phyloP scores from a whole-genome alignment of 2,888 invertebrate genomes.

The Pachliopta kotzebuea region DNA sequence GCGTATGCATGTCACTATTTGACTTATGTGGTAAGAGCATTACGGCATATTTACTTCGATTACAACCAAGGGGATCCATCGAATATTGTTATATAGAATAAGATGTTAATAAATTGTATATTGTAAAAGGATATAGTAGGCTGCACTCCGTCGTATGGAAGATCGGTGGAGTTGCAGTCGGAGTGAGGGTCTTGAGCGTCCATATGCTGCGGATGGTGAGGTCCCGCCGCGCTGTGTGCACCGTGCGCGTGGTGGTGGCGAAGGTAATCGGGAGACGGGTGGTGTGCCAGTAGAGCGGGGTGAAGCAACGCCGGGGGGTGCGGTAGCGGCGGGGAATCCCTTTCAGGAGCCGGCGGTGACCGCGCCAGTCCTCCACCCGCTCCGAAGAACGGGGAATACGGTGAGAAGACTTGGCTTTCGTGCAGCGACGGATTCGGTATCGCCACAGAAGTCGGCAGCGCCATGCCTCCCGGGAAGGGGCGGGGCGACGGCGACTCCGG shows the following conservation, averaged over 20 bases:
- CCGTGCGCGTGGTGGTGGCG: constrained; percentile 85
- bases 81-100: background rate
- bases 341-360: constrained; percentile 83
- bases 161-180: constrained; percentile 95
- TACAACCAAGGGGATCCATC: constrained; percentile 8
- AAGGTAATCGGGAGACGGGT: constrained; percentile 90
- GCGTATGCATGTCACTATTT: constrained; percentile 41
- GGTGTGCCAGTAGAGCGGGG: constrained; percentile 91
- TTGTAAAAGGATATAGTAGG: constrained; percentile 97
- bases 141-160: constrained; percentile 94
- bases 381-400: constrained; percentile 94
- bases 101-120: constrained; percentile 39
- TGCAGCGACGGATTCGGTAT: constrained; percentile 97
- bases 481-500: constrained; percentile 87
- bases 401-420: constrained; percentile 95
- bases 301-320: constrained; percentile 92
- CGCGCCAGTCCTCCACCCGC: constrained; percentile 75
- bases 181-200: constrained; percentile 92
- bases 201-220: constrained; percentile 87
- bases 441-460: constrained; percentile 96
- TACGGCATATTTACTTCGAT: constrained; percentile 29
- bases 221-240: constrained; percentile 90
- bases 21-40: constrained; percentile 26
- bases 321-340: constrained; percentile 91
- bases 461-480: constrained; percentile 91